Conservation (phyloP, 2,888 invertebrate genomes). For the Pegoplata infirma region DNA sequence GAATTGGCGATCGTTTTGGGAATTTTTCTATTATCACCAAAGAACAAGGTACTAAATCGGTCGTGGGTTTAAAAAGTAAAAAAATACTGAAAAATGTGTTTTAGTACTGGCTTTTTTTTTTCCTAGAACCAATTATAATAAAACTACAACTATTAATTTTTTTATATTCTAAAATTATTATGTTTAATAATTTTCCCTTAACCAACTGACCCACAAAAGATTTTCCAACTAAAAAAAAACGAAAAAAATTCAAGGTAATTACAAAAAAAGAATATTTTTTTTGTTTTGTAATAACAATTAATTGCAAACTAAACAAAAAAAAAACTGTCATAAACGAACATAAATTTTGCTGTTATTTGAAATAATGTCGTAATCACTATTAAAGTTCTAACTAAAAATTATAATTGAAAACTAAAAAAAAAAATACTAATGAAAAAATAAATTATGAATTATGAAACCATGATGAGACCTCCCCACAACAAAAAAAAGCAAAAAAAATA, state of each 20-base stretch:
- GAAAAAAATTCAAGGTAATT: constrained; percentile 49
- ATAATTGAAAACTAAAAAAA: constrained; percentile 22
- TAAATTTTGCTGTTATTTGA: constrained; percentile 37
- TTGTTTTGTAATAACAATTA: constrained; percentile 36
- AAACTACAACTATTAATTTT: too few species aligned
- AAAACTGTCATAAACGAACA: constrained; percentile 29
- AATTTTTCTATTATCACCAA: too few species aligned
- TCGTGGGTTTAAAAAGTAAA: too few species aligned
- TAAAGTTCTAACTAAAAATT: constrained; percentile 48
- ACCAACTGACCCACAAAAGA: constrained; percentile 29
- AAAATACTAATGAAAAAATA: constrained; percentile 4
- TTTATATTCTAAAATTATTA: too few species aligned
- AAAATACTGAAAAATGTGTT: too few species aligned
- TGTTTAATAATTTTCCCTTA: constrained; percentile 13
- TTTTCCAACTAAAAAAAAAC: background rate
- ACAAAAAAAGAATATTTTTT: constrained; percentile 37
- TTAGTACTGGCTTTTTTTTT: too few species aligned
- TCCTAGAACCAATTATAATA: too few species aligned
- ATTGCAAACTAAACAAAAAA: constrained; percentile 39
- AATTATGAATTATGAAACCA: constrained; percentile 45
- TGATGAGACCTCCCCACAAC: constrained; percentile 43
- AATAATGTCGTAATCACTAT: constrained; percentile 45
- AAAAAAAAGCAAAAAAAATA: constrained; percentile 26
- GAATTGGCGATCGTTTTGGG: too few species aligned
- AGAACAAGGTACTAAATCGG: too few species aligned